phyloP scores from a whole-genome alignment of 1,140 invertebrate species.

The Bursaphelenchus mucronatus region DNA sequence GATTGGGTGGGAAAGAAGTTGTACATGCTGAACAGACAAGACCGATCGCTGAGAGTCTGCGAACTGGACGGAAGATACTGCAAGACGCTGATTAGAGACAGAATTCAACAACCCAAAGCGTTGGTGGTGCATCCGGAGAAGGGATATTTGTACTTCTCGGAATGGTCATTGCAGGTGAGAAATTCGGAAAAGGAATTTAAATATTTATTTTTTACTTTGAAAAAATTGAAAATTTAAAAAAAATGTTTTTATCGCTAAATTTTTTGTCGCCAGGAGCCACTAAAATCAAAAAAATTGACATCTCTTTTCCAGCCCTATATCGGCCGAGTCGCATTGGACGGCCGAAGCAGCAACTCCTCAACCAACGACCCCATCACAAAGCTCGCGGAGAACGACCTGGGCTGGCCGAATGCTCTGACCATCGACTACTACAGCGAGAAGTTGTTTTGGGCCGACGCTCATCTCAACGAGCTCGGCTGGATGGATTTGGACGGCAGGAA shows the following conservation, averaged over 20 bases:
- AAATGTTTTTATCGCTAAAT: no score
- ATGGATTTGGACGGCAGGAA: conserved; percentile 74
- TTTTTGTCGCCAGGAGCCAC: no score
- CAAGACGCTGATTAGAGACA: conserved; percentile 77
- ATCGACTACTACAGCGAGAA: conserved; percentile 90
- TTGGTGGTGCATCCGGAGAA: conserved; percentile 88
- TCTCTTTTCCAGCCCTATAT: conserved; percentile 84
- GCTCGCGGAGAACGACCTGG: conserved; percentile 77
- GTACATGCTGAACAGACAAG: conserved; percentile 93
- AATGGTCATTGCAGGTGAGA: conserved; percentile 34
- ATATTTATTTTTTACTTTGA: no score
- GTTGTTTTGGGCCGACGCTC: conserved; percentile 93
- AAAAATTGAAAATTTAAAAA: background rate
- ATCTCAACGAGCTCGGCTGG: conserved; percentile 92
- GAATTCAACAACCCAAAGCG: conserved; percentile 84
- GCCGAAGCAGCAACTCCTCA: conserved; percentile 80
- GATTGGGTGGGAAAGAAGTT: conserved; percentile 94
- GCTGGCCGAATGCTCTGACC: conserved; percentile 94
- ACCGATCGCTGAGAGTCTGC: conserved; percentile 81
- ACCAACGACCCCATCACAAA: conserved; percentile 62
- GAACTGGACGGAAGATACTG: conserved; percentile 86
- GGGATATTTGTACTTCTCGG: conserved; percentile 85
- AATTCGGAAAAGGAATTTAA: background rate
- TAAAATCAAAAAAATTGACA: no score
- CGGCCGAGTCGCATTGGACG: conserved; percentile 94